Evolutionary conservation across 1,140 invertebrate genomes (phyloP).

Genomic region (Calosoma granatense): DNA sequence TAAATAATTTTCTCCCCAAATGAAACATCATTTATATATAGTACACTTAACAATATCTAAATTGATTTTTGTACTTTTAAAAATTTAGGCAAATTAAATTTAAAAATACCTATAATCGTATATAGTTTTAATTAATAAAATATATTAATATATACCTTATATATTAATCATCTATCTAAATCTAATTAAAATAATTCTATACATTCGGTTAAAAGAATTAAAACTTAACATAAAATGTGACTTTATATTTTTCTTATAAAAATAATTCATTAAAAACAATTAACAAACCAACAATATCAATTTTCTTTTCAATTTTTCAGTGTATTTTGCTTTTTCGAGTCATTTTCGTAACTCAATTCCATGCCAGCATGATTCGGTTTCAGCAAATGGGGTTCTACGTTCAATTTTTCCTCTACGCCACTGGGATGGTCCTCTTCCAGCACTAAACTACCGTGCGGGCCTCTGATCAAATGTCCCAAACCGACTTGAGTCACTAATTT

Average conservation of each 20-base stretch:
- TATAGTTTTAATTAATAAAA: background rate
- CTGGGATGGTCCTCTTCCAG: conserved; percentile 20
- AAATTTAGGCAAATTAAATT: no score
- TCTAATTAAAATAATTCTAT: background rate
- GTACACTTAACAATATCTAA: no score
- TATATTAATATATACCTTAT: background rate
- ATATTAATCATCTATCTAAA: background rate
- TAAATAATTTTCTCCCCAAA: no score
- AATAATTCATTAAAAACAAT: background rate
- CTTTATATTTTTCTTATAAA: no score
- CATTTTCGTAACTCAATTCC: conserved; percentile 29
- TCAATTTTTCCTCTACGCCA: conserved; percentile 27
- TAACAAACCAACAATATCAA: background rate
- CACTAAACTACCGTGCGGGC: conserved; percentile 33
- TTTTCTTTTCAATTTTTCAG: conserved; percentile 1
- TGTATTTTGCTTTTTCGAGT: conserved; percentile 10
- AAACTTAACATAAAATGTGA: background rate
- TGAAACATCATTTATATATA: no score
- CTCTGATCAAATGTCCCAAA: conserved; percentile 27
- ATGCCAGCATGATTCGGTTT: conserved; percentile 32
- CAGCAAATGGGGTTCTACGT: conserved; percentile 28
- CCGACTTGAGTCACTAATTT: conserved; percentile 18
- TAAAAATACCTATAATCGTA: no score
- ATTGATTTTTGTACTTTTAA: no score
- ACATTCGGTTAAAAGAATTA: background rate